phyloP scores from a whole-genome alignment of 2,113 vertebrate species.

The Dasyurus viverrinus region DNA sequence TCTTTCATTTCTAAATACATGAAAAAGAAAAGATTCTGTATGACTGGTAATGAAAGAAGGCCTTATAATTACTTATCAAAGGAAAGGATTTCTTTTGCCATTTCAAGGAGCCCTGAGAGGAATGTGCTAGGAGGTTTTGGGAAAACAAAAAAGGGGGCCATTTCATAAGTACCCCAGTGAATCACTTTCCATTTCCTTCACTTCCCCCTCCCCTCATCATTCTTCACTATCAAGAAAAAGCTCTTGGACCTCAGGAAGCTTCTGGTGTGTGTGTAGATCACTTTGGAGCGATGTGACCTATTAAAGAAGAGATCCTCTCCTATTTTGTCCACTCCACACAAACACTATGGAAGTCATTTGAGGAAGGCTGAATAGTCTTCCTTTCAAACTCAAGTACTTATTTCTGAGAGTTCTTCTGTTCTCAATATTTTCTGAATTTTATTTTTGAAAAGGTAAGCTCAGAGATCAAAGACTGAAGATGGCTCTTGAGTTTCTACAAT shows the following conservation, averaged over 20 bases:
- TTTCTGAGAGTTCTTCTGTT: neutral
- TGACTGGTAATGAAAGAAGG: neutral
- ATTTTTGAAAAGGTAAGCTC: neutral
- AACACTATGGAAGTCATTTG: neutral
- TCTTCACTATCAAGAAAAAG: neutral
- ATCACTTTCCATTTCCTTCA: neutral
- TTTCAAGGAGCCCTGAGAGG: neutral
- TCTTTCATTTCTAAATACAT: neutral
- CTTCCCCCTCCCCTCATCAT: neutral
- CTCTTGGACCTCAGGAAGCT: neutral
- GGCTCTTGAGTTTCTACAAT: slow-evolving; percentile 25
- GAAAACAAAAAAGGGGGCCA: neutral
- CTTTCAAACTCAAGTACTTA: slow-evolving; percentile 12
- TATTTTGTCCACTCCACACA: neutral
- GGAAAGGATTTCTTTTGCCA: neutral
- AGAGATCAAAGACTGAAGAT: slow-evolving; percentile 44
- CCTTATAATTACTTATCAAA: neutral
- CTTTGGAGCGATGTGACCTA: neutral
- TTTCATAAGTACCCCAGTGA: neutral
- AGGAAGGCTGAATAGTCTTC: neutral
- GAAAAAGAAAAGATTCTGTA: neutral
- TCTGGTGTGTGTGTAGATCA: neutral
- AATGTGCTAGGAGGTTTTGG: neutral
- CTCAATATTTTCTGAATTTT: slow-evolving; percentile 14
- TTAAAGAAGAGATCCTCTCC: neutral